Evolutionary conservation across 37 sponge, comb jelly and placozoan species (phyloP), one percentile per base, ranked within the genome.

Genomic region (Ephydatia muelleri): DNA sequence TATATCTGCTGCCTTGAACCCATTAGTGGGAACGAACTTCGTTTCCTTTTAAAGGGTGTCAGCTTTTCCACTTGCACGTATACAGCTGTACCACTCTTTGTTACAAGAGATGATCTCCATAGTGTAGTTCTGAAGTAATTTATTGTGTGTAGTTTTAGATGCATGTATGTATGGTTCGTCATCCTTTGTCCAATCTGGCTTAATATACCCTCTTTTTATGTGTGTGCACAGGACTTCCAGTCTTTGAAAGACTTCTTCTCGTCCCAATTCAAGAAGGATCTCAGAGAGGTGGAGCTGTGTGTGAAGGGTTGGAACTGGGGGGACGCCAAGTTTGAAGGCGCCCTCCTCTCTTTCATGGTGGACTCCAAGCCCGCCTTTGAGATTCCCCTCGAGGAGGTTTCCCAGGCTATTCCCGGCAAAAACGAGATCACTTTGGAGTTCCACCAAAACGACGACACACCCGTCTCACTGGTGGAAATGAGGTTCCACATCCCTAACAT

Each of bases 241-340:
- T 83, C 82, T 16, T 37, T 98, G 79, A 86, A 70, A 77, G 91
- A 88, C 31, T 94, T 89, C 81, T 78, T 93, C 34, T 87, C 78
- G 73, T 85, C 86, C 23, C 67, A 90, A 25, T 96, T 86, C 73
- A 86, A 84, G 30, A 87, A 84, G 49, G 88, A 86, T 12, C 74
- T 98, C 29, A 72, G 72, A 23, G 92, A 94, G 65, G 91, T 91
- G 26, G 97, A 94, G n/a, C 83, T 92, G 49, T 92, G 90, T 87
- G 91, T 94, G 72, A 94, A 94, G 67, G 99, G 99, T 3, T 96
- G 95, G 97, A 98, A 98, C 88, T 98, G 99, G 99, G 99, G 99
- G 72, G 89, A 93, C 19, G 90, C 85, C 3, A 79, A 76, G 16
- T 91, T 98, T 81, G 82, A 88, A 28, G 99, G 95, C 11, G 87